These are phyloP conservation scores for Meloidogyne chitwoodi DNA, from an alignment of 1,140 invertebrate genomes.

Conservation along the genomic window DNA sequence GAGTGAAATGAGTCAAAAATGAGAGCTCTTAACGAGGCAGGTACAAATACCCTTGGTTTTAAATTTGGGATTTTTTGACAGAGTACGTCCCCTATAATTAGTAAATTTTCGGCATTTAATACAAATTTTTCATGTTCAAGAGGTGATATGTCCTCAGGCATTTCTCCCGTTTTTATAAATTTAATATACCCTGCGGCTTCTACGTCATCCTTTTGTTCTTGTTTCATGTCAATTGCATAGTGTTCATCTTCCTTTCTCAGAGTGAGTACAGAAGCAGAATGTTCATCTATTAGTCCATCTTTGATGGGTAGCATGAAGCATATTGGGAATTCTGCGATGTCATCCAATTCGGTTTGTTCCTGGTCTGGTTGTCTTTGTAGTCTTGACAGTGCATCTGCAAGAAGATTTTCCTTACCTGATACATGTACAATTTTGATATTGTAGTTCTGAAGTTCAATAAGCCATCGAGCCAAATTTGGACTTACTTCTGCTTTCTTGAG, in stretches of 20 bases:
- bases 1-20: slow-evolving; percentile 21
- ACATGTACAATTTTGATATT: slow-evolving; percentile 16
- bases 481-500: background rate
- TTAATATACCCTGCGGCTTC: background rate
- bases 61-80: background rate
- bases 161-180: background rate
- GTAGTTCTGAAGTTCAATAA: slow-evolving; percentile 14
- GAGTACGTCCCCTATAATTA: background rate
- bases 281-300: background rate
- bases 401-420: background rate
- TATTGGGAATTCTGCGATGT: slow-evolving; percentile 13
- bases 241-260: background rate
- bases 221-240: background rate
- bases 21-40: background rate
- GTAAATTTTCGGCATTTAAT: background rate
- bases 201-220: slow-evolving; percentile 2
- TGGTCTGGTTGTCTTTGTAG: background rate
- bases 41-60: background rate
- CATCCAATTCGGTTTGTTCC: background rate
- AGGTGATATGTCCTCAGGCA: slow-evolving; percentile 1
- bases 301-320: too few species aligned
- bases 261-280: background rate
- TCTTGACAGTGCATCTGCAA: slow-evolving; percentile 10
- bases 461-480: slow-evolving; percentile 8
- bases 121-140: background rate